Conservation (phyloP, 2,113 vertebrate genomes). For the Phyllostomus hastatus region DNA sequence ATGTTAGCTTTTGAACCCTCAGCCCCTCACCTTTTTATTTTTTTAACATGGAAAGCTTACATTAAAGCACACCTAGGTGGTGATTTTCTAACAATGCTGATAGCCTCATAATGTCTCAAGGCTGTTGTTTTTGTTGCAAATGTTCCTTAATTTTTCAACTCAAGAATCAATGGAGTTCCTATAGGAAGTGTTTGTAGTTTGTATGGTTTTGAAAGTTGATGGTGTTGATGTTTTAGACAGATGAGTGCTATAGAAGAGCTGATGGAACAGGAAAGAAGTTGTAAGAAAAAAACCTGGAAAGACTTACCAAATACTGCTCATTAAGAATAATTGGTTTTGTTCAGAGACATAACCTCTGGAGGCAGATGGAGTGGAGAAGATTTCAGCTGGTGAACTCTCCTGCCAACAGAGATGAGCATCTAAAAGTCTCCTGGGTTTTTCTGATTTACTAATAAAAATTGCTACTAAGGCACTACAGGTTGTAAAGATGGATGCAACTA, state of each 20-base stretch:
- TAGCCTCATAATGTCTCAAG: background rate
- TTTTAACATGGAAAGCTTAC: background rate
- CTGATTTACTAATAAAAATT: background rate
- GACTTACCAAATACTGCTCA: background rate
- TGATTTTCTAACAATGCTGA: background rate
- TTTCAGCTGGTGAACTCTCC: background rate
- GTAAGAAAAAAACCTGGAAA: conserved; percentile 24
- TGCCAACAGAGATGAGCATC: background rate
- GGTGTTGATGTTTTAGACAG: background rate
- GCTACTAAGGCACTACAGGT: background rate
- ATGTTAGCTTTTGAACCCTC: background rate
- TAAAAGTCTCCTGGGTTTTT: background rate
- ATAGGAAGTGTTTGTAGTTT: background rate
- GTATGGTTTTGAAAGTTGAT: background rate
- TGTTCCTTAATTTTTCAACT: background rate
- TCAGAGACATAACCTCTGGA: background rate
- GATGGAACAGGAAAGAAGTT: conserved; percentile 5
- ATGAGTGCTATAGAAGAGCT: background rate
- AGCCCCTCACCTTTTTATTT: background rate
- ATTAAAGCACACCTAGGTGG: background rate
- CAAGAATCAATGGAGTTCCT: background rate
- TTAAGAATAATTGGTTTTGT: background rate
- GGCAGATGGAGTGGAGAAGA: background rate
- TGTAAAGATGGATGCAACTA: background rate
- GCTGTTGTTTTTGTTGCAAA: background rate